A percentile compares a stretch with the other conserved stretches of the same genome.
These are phyloP conservation scores for Sander vitreus DNA, from an alignment of 2,113 vertebrate genomes.

Conservation along the genomic window DNA sequence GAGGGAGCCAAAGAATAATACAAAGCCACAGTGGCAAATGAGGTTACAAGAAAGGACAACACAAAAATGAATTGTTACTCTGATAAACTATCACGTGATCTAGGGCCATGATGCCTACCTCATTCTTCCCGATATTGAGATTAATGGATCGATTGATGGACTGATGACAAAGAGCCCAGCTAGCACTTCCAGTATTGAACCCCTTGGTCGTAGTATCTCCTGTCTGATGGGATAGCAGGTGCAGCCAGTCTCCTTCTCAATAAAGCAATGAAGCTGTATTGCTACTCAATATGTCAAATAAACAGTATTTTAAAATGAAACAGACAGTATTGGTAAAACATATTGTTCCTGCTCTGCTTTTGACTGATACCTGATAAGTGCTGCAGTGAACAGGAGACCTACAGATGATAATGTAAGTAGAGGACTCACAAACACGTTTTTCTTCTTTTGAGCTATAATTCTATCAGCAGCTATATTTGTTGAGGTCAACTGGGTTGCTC, in stretches of 20 bases:
- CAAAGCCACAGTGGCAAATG: background rate
- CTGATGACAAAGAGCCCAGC: constrained; percentile 31
- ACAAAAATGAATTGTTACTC: background rate
- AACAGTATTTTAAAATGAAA: background rate
- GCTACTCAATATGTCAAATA: background rate
- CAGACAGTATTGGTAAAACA: background rate
- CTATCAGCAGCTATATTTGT: constrained; percentile 10
- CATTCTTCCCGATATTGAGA: background rate
- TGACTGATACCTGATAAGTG: background rate
- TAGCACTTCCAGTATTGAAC: constrained; percentile 34
- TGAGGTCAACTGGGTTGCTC: constrained; percentile 11
- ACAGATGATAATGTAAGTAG: background rate
- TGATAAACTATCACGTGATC: constrained; percentile 5
- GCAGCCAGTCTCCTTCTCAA: background rate
- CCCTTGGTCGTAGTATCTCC: constrained; percentile 12
- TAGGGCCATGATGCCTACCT: background rate
- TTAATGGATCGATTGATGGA: constrained; percentile 40
- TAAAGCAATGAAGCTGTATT: background rate
- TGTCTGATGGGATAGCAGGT: background rate
- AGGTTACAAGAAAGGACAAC: background rate
- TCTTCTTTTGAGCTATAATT: background rate
- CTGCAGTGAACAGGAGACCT: background rate
- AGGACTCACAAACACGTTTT: background rate
- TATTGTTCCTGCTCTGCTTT: background rate
- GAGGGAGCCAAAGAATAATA: background rate